Percentiles rank a stretch among this genome's conserved stretches.
These are phyloP conservation scores for Mormyrus lacerda DNA, from an alignment of 2,113 vertebrate genomes.

Conservation along the genomic window DNA sequence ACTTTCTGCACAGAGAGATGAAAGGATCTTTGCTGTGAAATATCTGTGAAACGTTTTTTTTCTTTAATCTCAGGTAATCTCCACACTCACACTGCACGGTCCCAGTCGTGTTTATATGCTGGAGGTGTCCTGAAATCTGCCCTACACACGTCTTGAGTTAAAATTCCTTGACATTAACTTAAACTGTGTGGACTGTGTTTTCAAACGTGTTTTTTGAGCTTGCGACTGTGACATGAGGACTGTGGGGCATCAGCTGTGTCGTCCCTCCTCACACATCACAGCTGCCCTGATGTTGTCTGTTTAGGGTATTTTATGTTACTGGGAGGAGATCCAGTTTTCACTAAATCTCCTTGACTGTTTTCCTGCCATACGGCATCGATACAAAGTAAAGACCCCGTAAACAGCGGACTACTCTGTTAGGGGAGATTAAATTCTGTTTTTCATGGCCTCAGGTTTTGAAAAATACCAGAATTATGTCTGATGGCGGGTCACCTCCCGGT, in stretches of 20 bases:
- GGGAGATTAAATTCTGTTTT: background rate
- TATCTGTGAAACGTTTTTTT: background rate
- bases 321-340: background rate
- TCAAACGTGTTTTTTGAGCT: background rate
- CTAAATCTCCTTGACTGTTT: background rate
- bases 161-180: background rate
- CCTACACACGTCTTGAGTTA: background rate
- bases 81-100: background rate
- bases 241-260: background rate
- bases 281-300: background rate
- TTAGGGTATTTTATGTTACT: background rate
- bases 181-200: background rate
- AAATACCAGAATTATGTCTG: conserved; percentile 2
- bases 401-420: background rate
- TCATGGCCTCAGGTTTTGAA: background rate
- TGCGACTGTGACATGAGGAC: background rate
- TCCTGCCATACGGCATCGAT: background rate
- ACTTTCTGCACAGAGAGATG: background rate
- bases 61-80: background rate
- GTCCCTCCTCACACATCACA: background rate
- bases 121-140: background rate
- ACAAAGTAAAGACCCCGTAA: background rate
- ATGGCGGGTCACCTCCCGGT: conserved; percentile 1
- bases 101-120: background rate
- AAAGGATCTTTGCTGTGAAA: conserved; percentile 4